Percentiles rank a stretch among this genome's conserved stretches.
Conservation (phyloP, 2,113 vertebrate species). For the Puma concolor region DNA sequence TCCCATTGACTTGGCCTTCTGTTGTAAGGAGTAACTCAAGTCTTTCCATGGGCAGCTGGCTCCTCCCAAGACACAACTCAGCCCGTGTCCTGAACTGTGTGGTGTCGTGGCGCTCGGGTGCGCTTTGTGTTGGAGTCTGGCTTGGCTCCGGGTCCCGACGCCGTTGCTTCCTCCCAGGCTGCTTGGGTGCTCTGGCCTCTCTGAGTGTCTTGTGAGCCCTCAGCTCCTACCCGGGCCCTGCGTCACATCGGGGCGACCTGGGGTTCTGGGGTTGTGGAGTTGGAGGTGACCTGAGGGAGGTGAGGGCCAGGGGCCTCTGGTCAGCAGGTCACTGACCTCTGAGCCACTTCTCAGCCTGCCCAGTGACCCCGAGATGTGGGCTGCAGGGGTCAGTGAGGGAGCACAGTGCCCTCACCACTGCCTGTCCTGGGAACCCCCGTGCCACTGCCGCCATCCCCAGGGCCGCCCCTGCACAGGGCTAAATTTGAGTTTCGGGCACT, state of each 20-base stretch:
- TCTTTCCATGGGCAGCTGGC: neutral
- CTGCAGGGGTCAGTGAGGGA: neutral
- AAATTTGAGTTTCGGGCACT: neutral
- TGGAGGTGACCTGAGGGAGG: neutral
- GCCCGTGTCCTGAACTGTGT: neutral
- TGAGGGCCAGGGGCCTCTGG: neutral
- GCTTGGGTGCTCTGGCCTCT: neutral
- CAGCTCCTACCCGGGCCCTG: neutral
- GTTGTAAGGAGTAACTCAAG: fast-evolving
- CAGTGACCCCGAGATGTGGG: fast-evolving
- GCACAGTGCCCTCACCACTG: fast-evolving
- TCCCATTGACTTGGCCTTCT: neutral
- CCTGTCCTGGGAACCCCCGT: neutral
- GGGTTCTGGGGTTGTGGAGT: neutral
- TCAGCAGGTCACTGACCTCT: neutral
- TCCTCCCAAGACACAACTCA: neutral
- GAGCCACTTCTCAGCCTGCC: neutral
- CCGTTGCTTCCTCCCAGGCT: neutral
- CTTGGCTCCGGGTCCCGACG: neutral
- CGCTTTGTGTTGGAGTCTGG: neutral
- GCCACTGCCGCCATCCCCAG: neutral
- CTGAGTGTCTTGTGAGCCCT: neutral
- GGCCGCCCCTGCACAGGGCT: neutral
- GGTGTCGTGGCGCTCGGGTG: neutral
- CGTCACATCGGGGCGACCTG: neutral